Conservation (phyloP, 1,140 invertebrate species). For the Anthonomus grandis region DNA sequence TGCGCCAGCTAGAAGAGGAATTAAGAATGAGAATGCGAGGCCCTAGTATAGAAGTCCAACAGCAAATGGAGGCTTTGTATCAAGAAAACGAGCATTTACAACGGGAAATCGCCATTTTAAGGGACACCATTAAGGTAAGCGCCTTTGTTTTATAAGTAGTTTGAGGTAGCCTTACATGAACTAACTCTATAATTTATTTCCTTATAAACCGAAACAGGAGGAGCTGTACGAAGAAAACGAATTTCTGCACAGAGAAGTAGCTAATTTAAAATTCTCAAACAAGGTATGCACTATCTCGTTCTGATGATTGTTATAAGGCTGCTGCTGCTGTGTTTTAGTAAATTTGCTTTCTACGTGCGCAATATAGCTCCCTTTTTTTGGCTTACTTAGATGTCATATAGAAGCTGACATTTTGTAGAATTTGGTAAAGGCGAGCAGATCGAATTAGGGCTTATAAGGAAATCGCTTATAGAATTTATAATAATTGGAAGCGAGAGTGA, state of each 20-base stretch:
- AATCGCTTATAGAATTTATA: too few relatives aligned
- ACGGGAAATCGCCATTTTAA: constrained; percentile 90
- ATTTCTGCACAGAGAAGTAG: constrained; percentile 1
- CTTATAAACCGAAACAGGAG: constrained; percentile 2
- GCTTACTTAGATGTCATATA: too few relatives aligned
- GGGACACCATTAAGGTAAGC: constrained; percentile 88
- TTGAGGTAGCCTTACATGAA: neutral
- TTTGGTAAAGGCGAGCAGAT: too few relatives aligned
- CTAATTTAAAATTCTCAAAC: neutral
- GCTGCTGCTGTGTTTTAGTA: too few relatives aligned
- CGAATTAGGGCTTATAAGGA: too few relatives aligned
- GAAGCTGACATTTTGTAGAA: too few relatives aligned
- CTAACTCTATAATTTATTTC: neutral
- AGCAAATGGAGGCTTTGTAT: constrained; percentile 88
- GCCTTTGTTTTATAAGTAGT: constrained; percentile 3
- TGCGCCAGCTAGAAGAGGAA: constrained; percentile 91
- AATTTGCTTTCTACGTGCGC: too few relatives aligned
- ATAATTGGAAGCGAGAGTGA: too few relatives aligned
- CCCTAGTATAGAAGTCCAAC: constrained; percentile 84
- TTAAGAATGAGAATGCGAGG: constrained; percentile 78
- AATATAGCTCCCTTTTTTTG: too few relatives aligned
- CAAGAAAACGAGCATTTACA: constrained; percentile 93
- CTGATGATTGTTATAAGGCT: too few relatives aligned
- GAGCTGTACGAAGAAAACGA: constrained; percentile 10
- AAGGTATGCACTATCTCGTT: constrained; percentile 6